Evolutionary conservation across 2,113 vertebrate genomes (phyloP).

Genomic region (Australoheros scitulus): DNA sequence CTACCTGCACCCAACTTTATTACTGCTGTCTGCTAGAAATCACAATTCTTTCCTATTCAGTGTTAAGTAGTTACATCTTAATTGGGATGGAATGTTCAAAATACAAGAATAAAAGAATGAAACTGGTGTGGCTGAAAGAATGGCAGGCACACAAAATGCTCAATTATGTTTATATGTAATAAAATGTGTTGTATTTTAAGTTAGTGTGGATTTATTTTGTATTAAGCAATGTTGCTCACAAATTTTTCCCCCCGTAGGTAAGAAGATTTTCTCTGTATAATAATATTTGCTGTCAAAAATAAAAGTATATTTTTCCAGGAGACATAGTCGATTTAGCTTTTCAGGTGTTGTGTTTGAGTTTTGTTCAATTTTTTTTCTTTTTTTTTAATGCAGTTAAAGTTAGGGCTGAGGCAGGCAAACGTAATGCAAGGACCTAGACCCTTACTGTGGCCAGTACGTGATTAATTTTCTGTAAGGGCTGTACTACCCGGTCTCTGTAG

Average conservation of each 20-base stretch:
- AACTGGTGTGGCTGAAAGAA: no score
- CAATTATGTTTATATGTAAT: no score
- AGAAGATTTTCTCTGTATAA: neutral
- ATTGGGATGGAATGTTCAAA: neutral
- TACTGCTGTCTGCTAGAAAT: neutral
- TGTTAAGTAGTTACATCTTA: neutral
- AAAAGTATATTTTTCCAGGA: neutral
- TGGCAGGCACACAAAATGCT: no score
- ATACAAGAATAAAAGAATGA: no score
- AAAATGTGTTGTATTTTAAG: no score
- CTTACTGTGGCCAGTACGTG: slow-evolving; percentile 36
- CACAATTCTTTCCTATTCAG: neutral
- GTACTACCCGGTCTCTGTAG: slow-evolving; percentile 36
- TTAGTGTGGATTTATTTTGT: no score
- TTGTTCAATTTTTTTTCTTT: slow-evolving; percentile 17
- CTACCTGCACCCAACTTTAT: neutral
- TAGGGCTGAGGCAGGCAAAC: neutral
- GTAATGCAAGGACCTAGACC: slow-evolving; percentile 22
- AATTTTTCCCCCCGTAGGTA: neutral
- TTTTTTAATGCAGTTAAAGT: slow-evolving; percentile 17
- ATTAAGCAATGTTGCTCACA: neutral
- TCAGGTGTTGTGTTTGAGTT: slow-evolving; percentile 19
- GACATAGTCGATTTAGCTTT: neutral
- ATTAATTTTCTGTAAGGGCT: slow-evolving; percentile 48
- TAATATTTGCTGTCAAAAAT: neutral